Evolutionary conservation across 2,113 vertebrate species (phyloP).

Genomic region (Oxyura jamaicensis): DNA sequence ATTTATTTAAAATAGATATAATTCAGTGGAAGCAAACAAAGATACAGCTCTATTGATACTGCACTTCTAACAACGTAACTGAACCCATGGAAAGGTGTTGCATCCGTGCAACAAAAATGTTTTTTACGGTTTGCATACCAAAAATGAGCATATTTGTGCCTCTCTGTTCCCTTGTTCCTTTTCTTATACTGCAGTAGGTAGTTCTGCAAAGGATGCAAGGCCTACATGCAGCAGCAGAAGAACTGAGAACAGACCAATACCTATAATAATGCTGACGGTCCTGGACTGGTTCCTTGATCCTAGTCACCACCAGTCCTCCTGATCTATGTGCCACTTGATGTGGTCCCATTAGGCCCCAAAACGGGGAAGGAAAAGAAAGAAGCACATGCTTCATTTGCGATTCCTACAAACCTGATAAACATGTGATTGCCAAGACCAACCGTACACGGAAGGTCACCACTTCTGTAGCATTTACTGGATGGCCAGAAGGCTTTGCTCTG

Average conservation of each 20-base stretch:
- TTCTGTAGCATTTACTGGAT: background rate
- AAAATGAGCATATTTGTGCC: background rate
- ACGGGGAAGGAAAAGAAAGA: background rate
- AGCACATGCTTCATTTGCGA: rapidly evolving
- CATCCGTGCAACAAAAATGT: background rate
- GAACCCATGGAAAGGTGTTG: background rate
- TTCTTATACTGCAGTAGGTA: background rate
- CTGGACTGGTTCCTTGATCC: background rate
- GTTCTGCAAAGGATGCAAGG: background rate
- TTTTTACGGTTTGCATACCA: background rate
- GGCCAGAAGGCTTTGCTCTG: background rate
- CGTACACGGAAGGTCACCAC: background rate
- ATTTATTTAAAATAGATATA: background rate
- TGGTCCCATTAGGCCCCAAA: background rate
- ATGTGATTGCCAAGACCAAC: background rate
- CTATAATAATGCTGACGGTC: background rate
- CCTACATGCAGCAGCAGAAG: background rate
- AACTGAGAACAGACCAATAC: background rate
- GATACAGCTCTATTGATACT: background rate
- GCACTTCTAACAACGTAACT: background rate
- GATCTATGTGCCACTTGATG: background rate
- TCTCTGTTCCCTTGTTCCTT: background rate
- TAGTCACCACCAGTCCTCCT: background rate
- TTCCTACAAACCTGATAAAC: background rate
- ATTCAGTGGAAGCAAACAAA: background rate